These are phyloP conservation scores for Trachythela sp. DNA, from an alignment of 64 coral and sea anemone species.

Conservation along the genomic window DNA sequence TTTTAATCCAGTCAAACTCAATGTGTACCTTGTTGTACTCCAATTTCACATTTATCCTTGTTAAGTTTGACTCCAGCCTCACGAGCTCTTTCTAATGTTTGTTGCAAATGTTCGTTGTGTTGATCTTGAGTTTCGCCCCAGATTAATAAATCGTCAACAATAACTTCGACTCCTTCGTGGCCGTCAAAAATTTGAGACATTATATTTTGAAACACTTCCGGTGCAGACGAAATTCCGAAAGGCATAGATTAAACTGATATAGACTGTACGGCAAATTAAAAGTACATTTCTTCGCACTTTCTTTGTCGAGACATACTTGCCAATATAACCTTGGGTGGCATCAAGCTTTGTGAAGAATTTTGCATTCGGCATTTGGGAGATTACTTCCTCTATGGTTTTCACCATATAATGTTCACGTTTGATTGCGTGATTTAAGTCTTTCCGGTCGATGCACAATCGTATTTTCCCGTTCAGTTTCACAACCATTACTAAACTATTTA, in stretches of 20 bases:
- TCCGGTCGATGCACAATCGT: background rate
- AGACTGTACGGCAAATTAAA: background rate
- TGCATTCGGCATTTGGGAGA: background rate
- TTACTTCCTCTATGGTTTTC: conserved; percentile 16
- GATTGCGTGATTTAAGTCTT: background rate
- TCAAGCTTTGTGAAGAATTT: background rate
- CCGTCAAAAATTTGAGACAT: conserved; percentile 25
- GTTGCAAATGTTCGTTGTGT: background rate
- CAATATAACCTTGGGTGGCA: background rate
- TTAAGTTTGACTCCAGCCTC: conserved; percentile 12
- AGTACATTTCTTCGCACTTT: background rate
- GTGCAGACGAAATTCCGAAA: conserved; percentile 17
- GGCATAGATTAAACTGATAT: conserved; percentile 5
- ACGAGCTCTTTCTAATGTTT: background rate
- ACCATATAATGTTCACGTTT: background rate
- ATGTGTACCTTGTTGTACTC: background rate
- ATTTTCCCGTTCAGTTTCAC: background rate
- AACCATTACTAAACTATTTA: background rate
- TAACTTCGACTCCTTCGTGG: conserved; percentile 1
- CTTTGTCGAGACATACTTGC: background rate
- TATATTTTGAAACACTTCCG: conserved; percentile 28
- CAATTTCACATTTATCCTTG: conserved; percentile 7
- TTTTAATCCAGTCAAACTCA: conserved; percentile 1
- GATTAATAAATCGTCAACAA: conserved; percentile 22
- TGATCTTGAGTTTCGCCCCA: background rate